Percentiles rank a stretch among this genome's conserved stretches.
Evolutionary conservation across 2,797 vertebrate species (phyloP).

Genomic region (Brotula barbata): DNA sequence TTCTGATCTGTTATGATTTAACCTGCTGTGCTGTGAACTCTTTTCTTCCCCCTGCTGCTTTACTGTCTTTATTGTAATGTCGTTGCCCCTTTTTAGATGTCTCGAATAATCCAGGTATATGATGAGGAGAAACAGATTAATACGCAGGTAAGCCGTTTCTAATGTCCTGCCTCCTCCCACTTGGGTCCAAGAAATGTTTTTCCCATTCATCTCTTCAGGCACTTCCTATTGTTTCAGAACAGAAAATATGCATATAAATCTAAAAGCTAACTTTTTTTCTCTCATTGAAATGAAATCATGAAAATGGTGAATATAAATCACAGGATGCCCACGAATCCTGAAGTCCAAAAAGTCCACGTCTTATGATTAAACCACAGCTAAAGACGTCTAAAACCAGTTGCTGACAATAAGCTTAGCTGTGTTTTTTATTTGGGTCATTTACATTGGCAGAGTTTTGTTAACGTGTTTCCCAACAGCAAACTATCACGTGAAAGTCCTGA

Average conservation of each 20-base stretch:
- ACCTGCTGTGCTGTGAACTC: conserved; percentile 82
- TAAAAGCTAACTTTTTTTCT: too few species aligned
- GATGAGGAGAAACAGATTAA: conserved; percentile 99
- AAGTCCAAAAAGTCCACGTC: too few species aligned
- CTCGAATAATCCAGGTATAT: conserved; percentile 99
- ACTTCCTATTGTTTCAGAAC: conserved; percentile 6
- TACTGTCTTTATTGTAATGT: conserved; percentile 94
- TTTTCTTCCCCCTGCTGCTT: conserved; percentile 79
- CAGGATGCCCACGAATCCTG: too few species aligned
- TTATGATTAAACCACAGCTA: too few species aligned
- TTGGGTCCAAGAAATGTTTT: conserved; percentile 73
- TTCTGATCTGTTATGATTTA: conserved; percentile 66
- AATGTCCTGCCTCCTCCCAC: conserved; percentile 81
- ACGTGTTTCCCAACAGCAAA: background rate
- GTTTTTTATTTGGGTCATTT: too few species aligned
- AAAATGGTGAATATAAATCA: too few species aligned
- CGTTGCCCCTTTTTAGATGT: conserved; percentile 98
- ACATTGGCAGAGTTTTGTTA: background rate
- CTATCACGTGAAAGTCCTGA: background rate
- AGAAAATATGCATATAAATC: too few species aligned
- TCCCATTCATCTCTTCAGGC: conserved; percentile 13
- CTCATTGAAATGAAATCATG: too few species aligned
- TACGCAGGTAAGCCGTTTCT: conserved; percentile 97
- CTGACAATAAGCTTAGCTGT: too few species aligned
- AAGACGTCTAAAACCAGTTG: too few species aligned